phyloP scores from a whole-genome alignment of 2,113 vertebrate genomes.

The Odocoileus virginianus region DNA sequence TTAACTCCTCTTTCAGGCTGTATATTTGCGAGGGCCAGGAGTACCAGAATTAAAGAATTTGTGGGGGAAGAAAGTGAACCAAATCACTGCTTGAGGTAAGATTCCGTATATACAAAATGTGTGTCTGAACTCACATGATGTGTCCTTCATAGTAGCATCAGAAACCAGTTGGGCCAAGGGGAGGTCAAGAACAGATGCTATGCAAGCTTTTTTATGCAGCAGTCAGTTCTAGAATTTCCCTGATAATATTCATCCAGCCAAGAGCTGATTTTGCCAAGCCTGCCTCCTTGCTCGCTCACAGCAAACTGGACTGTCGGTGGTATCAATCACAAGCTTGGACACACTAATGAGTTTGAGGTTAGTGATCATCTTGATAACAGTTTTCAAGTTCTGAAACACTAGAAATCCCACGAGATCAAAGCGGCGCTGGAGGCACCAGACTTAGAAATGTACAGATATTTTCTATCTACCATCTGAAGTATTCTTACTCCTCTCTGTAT shows the following conservation, averaged over 20 bases:
- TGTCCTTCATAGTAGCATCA: background rate
- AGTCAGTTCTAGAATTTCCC: background rate
- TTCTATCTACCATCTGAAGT: background rate
- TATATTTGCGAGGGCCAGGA: background rate
- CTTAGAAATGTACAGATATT: background rate
- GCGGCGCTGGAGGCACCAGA: background rate
- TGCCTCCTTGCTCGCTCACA: background rate
- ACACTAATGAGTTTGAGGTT: background rate
- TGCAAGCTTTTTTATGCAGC: background rate
- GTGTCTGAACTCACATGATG: background rate
- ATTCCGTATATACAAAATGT: background rate
- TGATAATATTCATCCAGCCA: background rate
- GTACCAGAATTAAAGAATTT: background rate
- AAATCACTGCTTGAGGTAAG: background rate
- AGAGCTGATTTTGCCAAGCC: background rate
- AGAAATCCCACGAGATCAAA: background rate
- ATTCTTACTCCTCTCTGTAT: background rate
- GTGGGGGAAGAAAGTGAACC: background rate
- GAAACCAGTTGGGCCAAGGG: background rate
- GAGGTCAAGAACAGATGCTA: background rate
- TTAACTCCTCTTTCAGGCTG: background rate
- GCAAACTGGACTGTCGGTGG: background rate
- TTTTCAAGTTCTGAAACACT: background rate
- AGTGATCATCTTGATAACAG: background rate
- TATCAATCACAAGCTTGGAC: background rate